These are phyloP conservation scores for Drosophila teissieri DNA, from an alignment of 1,140 invertebrate genomes.

Conservation along the genomic window DNA sequence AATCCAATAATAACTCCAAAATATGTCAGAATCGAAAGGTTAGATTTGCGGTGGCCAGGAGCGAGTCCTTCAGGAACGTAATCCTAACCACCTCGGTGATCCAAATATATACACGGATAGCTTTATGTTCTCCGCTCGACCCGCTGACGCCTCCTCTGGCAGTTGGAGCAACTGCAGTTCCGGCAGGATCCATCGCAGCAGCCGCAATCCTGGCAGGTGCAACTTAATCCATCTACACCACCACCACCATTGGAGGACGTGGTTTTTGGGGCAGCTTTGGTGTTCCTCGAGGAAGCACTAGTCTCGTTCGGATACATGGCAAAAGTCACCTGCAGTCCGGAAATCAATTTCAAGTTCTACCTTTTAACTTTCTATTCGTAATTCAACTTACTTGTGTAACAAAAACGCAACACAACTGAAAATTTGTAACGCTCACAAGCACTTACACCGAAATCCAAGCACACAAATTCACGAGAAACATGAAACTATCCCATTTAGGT, in stretches of 20 bases:
- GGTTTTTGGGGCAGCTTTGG: background rate
- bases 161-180: background rate
- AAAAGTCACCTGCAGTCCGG: background rate
- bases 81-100: too few species aligned
- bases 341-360: too few species aligned
- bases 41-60: background rate
- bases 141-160: conserved; percentile 5
- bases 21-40: background rate
- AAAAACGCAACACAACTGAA: background rate
- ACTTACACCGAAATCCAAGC: background rate
- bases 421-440: background rate
- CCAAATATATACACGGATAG: background rate
- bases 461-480: conserved; percentile 14
- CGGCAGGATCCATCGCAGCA: conserved; percentile 1
- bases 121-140: background rate
- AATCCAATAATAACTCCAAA: background rate
- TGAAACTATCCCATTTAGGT: conserved; percentile 15
- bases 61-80: too few species aligned
- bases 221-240: background rate
- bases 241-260: background rate
- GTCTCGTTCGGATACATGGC: background rate
- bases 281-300: background rate
- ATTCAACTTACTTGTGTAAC: too few species aligned
- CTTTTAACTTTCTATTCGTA: too few species aligned
- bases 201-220: background rate